Percentiles rank a stretch among this genome's conserved stretches.
Conservation (phyloP, 2,797 vertebrate genomes). For the Sarcoramphus papa region DNA sequence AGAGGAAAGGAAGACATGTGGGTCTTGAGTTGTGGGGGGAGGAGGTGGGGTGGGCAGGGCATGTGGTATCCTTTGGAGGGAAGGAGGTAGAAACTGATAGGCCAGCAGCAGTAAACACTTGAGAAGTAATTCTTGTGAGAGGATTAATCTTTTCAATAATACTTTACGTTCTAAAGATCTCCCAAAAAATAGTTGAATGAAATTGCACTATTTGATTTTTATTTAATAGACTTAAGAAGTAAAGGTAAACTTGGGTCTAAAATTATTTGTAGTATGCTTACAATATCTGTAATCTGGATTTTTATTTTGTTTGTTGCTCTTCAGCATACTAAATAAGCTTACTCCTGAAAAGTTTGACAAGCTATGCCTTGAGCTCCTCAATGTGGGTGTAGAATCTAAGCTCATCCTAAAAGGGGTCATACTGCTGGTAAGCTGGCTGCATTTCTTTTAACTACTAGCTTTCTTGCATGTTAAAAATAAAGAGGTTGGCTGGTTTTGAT, state of each 20-base stretch:
- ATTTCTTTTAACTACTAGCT: background rate
- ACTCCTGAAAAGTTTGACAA: slow-evolving; percentile 99
- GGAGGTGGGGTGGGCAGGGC: too few relatives aligned
- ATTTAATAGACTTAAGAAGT: rapidly evolving
- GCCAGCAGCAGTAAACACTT: background rate
- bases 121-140: background rate
- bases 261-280: rapidly evolving
- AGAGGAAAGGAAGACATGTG: background rate
- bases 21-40: background rate
- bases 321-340: slow-evolving; percentile 99
- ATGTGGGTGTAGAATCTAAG: slow-evolving; percentile 99
- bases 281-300: background rate
- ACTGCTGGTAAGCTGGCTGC: slow-evolving; percentile 89
- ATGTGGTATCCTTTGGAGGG: background rate
- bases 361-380: slow-evolving; percentile 99
- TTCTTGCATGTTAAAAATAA: background rate
- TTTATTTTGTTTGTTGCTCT: background rate
- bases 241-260: background rate
- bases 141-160: background rate
- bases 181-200: rapidly evolving
- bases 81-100: background rate
- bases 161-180: rapidly evolving
- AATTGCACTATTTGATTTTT: rapidly evolving
- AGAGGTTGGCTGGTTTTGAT: rapidly evolving
- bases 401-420: slow-evolving; percentile 99